phyloP scores from a whole-genome alignment of 2,888 invertebrate genomes.

The Synergus umbraculus region DNA sequence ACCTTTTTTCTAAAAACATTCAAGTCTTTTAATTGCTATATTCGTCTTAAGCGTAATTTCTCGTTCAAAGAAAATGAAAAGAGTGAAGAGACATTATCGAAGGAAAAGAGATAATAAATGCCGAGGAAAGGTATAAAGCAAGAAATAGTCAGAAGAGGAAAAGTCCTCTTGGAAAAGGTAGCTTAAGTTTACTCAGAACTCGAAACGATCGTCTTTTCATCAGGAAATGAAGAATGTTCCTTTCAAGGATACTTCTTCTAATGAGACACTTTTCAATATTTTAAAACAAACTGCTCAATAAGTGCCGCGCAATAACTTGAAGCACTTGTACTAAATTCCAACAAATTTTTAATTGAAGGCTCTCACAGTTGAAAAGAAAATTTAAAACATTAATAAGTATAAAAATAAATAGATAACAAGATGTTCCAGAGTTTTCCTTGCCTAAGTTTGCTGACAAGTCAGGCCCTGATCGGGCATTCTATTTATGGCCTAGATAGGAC shows the following conservation, averaged over 20 bases:
- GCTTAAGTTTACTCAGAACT: conserved; percentile 20
- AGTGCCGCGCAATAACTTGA: background rate
- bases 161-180: conserved; percentile 21
- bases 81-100: conserved; percentile 12
- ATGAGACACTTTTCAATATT: conserved; percentile 27
- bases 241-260: conserved; percentile 23
- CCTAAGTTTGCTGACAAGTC: too few species aligned
- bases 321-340: background rate
- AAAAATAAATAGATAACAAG: too few species aligned
- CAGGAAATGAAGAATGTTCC: conserved; percentile 17
- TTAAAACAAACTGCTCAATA: background rate
- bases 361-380: too few species aligned
- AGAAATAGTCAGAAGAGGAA: background rate
- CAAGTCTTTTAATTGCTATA: background rate
- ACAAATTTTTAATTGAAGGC: too few species aligned
- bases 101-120: background rate
- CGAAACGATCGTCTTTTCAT: conserved; percentile 24
- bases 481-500: too few species aligned
- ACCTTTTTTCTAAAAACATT: background rate
- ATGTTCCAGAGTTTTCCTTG: too few species aligned
- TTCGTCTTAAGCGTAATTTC: background rate
- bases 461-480: too few species aligned
- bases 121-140: conserved; percentile 14
- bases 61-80: conserved; percentile 1
- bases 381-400: too few species aligned